A percentile compares a stretch with the other conserved stretches of the same genome.
Conservation (phyloP, 2,888 invertebrate species). For the Drosophila phalerata region DNA sequence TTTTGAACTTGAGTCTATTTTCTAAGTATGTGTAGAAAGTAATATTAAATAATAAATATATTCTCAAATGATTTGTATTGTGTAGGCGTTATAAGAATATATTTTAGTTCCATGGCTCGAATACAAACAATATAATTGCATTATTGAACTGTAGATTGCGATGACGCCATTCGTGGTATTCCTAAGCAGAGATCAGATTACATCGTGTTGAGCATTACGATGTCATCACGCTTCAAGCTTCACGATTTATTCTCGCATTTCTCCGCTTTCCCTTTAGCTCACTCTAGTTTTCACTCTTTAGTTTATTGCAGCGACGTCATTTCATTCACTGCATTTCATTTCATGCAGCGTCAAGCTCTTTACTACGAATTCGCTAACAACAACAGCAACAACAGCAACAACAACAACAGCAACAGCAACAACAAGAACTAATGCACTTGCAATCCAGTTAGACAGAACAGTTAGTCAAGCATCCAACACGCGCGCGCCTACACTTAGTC, state of each 20-base stretch:
- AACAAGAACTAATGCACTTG: slow-evolving; percentile 66
- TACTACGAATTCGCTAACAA: slow-evolving; percentile 58
- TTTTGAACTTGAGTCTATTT: no score
- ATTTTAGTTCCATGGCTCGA: background rate
- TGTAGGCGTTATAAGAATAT: background rate
- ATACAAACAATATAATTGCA: background rate
- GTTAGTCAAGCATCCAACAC: slow-evolving; percentile 69
- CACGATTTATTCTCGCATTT: background rate
- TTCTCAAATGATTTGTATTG: no score
- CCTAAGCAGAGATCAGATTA: slow-evolving; percentile 28
- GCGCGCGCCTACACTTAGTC: slow-evolving; percentile 59
- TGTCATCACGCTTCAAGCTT: slow-evolving; percentile 9
- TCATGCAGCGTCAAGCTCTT: slow-evolving; percentile 72
- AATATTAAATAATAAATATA: no score
- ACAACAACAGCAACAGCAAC: slow-evolving; percentile 28
- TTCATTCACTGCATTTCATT: slow-evolving; percentile 69
- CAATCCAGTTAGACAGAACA: slow-evolving; percentile 65
- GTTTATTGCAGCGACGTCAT: slow-evolving; percentile 63
- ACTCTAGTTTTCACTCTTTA: background rate
- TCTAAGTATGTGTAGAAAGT: no score
- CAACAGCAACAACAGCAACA: slow-evolving; percentile 27
- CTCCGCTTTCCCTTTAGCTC: background rate
- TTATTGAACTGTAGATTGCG: background rate
- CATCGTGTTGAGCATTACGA: slow-evolving; percentile 20
- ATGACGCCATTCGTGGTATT: slow-evolving; percentile 24